Evolutionary conservation across 2,113 vertebrate species (phyloP).

Genomic region (Aphyosemion australe): DNA sequence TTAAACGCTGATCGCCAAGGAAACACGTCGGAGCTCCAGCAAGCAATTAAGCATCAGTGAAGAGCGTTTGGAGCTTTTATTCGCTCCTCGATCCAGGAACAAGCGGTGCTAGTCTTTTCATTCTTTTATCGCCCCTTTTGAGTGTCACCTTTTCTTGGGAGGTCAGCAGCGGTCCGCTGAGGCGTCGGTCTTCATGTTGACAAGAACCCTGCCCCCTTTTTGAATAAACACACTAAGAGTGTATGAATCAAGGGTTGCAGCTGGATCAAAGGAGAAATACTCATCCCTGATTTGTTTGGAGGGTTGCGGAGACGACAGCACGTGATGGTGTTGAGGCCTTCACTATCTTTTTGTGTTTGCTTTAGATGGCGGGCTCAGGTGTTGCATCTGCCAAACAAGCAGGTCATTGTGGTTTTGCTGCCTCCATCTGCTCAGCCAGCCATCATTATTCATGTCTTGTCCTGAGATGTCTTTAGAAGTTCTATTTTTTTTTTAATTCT

Average conservation of each 20-base stretch:
- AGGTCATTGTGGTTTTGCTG: conserved; percentile 56
- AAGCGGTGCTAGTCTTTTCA: conserved; percentile 15
- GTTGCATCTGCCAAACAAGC: conserved; percentile 65
- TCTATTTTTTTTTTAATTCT: not conserved
- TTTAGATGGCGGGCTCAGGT: conserved; percentile 57
- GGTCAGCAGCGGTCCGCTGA: conserved; percentile 19
- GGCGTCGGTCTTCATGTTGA: conserved; percentile 22
- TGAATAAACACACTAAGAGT: conserved; percentile 64
- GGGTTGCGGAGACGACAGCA: conserved; percentile 7
- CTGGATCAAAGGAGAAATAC: conserved; percentile 19
- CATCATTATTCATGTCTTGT: conserved; percentile 24
- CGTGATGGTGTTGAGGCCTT: not conserved
- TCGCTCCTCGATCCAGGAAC: conserved; percentile 3
- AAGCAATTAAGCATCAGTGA: conserved; percentile 11
- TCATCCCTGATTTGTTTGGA: conserved; percentile 2
- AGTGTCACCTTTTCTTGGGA: conserved; percentile 44
- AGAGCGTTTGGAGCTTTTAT: conserved; percentile 24
- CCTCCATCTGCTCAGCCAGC: conserved; percentile 51
- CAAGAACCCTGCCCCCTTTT: conserved; percentile 43
- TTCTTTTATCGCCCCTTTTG: not conserved
- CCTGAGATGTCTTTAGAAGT: not conserved
- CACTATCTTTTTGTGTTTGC: conserved; percentile 30
- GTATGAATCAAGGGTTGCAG: conserved; percentile 57
- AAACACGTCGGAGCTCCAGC: conserved; percentile 25
- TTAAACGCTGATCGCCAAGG: conserved; percentile 25